Conservation (phyloP, 2,888 invertebrate genomes). For the Ophioninae sp. region DNA sequence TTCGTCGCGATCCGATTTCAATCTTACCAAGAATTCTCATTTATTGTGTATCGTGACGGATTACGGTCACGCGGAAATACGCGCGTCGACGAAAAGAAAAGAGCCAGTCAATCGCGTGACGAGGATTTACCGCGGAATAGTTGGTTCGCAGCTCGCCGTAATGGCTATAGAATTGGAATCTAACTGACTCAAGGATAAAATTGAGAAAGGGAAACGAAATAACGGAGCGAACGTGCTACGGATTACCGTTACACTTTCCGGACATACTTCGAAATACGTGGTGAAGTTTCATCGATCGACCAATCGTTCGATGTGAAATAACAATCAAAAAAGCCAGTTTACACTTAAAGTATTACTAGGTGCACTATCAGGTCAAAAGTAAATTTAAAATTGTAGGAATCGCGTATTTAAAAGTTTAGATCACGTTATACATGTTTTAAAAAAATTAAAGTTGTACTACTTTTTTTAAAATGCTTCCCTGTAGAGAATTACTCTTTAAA, state of each 20-base stretch:
- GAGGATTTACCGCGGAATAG: constrained; percentile 33
- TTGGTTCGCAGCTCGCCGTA: constrained; percentile 20
- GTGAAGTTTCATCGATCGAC: constrained; percentile 20
- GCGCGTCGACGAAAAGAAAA: constrained; percentile 10
- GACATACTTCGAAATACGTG: constrained; percentile 2
- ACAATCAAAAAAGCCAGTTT: no score
- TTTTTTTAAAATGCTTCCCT: no score
- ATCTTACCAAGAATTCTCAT: constrained; percentile 17
- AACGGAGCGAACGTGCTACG: neutral
- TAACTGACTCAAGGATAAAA: constrained; percentile 36
- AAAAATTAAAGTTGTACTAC: neutral
- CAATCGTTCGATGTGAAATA: no score
- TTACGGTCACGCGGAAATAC: constrained; percentile 28
- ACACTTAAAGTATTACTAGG: no score
- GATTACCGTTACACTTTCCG: constrained; percentile 9
- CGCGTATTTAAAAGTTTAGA: no score
- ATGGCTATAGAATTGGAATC: constrained; percentile 42
- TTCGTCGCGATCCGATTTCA: constrained; percentile 24
- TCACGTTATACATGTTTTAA: no score
- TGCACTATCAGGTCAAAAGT: no score
- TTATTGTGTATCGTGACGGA: constrained; percentile 30
- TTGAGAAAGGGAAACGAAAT: constrained; percentile 2
- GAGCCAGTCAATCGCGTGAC: constrained; percentile 39
- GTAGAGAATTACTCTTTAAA: no score
- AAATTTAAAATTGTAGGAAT: no score